phyloP scores from a whole-genome alignment of 2,797 vertebrate species.

The Manis javanica region DNA sequence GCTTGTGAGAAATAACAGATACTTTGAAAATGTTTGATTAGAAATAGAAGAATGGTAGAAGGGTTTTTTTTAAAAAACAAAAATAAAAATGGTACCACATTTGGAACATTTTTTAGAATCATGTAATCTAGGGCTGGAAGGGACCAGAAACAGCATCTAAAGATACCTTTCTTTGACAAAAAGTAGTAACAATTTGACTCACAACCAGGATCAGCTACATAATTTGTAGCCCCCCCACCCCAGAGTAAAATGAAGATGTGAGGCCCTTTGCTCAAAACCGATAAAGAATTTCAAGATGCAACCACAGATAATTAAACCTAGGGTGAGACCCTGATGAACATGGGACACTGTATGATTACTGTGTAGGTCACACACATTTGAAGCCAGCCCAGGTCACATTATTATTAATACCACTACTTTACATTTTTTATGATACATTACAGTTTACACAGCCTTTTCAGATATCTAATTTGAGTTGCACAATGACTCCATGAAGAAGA shows the following conservation, averaged over 20 bases:
- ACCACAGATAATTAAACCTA: not conserved
- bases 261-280: not conserved
- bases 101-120: slow-evolving; percentile 13
- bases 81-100: slow-evolving; percentile 13
- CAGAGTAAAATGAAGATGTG: not conserved
- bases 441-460: not conserved
- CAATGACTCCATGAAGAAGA: not conserved
- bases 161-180: not conserved
- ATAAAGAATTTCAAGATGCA: slow-evolving; percentile 10
- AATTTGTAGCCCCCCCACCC: not conserved
- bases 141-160: not conserved
- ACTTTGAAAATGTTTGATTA: slow-evolving; percentile 52
- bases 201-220: not conserved
- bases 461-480: not conserved
- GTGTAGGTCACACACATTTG: not conserved
- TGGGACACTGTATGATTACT: not conserved
- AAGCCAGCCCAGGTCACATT: not conserved
- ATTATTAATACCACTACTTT: not conserved
- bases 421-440: not conserved
- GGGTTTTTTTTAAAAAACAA: not conserved
- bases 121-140: not conserved
- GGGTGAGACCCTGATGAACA: not conserved
- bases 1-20: slow-evolving; percentile 71
- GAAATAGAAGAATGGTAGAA: slow-evolving; percentile 39
- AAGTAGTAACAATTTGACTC: slow-evolving; percentile 38